phyloP scores from a whole-genome alignment of 2,113 vertebrate genomes.

The Chaenogobius annularis region DNA sequence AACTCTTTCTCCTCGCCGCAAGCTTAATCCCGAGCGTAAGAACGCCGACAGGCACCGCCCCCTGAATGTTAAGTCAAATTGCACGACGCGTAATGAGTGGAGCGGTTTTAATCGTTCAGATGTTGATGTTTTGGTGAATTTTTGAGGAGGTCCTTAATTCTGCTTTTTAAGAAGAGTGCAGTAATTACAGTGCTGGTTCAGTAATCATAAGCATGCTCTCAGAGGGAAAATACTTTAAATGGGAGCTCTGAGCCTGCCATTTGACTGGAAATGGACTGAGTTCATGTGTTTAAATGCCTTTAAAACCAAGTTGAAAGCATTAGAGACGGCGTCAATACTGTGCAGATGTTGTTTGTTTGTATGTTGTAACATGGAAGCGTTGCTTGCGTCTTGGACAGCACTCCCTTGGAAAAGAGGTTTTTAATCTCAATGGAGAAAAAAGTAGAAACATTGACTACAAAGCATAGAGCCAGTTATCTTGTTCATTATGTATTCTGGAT shows the following conservation, averaged over 20 bases:
- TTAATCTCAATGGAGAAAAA: no score
- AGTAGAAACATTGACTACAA: background rate
- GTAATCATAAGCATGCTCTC: constrained; percentile 12
- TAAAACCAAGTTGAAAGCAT: no score
- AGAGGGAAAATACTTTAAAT: background rate
- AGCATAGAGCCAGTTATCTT: background rate
- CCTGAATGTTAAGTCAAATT: constrained; percentile 54
- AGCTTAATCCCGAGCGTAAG: constrained; percentile 37
- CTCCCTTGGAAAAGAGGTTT: no score
- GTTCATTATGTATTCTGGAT: background rate
- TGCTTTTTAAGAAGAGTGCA: constrained; percentile 13
- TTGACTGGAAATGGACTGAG: background rate
- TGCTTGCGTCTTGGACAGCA: no score
- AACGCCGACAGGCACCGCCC: constrained; percentile 56
- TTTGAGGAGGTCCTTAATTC: constrained; percentile 24
- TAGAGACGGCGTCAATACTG: no score
- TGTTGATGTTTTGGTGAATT: constrained; percentile 1
- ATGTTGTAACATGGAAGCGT: no score
- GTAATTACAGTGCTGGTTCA: constrained; percentile 16
- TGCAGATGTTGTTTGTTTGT: no score
- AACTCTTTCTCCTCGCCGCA: constrained; percentile 56
- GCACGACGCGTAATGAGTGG: constrained; percentile 48
- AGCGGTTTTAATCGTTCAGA: constrained; percentile 45
- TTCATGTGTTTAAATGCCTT: no score
- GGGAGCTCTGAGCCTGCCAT: constrained; percentile 11